Evolutionary conservation across 30 jellyfish, hydroid and myxozoan genomes (phyloP).

Genomic region (Chrysaora quinquecirrha): DNA sequence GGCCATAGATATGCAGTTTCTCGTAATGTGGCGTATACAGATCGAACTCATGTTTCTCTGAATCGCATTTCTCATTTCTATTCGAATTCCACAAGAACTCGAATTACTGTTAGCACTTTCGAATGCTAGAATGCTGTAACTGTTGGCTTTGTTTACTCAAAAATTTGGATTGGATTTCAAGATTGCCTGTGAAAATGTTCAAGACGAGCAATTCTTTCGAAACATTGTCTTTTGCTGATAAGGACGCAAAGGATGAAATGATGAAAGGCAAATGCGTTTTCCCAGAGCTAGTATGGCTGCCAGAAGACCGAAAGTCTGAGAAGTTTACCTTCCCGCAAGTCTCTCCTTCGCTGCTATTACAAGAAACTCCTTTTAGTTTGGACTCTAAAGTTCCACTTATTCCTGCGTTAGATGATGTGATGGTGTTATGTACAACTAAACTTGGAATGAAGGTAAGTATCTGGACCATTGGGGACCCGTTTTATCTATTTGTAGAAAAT

Average conservation of each 20-base stretch:
- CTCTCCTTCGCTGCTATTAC: conserved; percentile 65
- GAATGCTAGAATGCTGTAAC: background rate
- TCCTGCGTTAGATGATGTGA: conserved; percentile 75
- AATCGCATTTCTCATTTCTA: too few species aligned
- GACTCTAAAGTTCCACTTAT: conserved; percentile 84
- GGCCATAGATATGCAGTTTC: too few species aligned
- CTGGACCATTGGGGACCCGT: too few species aligned
- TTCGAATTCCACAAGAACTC: background rate
- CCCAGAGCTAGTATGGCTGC: conserved; percentile 17
- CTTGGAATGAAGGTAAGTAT: conserved; percentile 88
- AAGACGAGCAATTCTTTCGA: background rate
- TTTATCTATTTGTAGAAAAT: too few species aligned
- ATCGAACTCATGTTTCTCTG: too few species aligned
- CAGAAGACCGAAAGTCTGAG: conserved; percentile 24
- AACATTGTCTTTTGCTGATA: background rate
- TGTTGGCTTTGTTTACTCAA: background rate
- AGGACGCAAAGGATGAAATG: background rate
- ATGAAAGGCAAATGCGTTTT: background rate
- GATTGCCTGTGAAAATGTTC: background rate
- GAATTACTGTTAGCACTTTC: background rate
- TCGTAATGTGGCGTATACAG: too few species aligned
- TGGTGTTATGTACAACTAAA: conserved; percentile 78
- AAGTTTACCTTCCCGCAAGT: conserved; percentile 83
- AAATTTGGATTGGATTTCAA: background rate
- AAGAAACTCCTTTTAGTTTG: conserved; percentile 79